phyloP scores from a whole-genome alignment of 2,113 vertebrate genomes.

The Syrrhaptes paradoxus region DNA sequence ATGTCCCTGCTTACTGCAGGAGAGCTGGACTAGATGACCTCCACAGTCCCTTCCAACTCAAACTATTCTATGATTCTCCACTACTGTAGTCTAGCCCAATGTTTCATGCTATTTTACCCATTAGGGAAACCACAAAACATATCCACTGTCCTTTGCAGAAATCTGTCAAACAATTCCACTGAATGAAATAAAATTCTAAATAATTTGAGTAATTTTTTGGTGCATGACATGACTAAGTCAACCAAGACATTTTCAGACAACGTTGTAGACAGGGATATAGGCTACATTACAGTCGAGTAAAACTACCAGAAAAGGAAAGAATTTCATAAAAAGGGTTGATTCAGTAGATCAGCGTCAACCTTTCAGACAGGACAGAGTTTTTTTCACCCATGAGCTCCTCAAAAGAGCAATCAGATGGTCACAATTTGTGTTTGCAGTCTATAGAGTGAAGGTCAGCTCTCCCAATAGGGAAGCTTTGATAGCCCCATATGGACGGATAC shows the following conservation, averaged over 20 bases:
- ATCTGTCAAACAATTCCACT: background rate
- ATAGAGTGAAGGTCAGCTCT: background rate
- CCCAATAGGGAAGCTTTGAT: background rate
- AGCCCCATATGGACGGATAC: background rate
- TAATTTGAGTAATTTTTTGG: background rate
- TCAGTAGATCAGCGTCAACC: background rate
- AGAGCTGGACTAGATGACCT: too few species aligned
- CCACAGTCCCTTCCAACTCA: too few species aligned
- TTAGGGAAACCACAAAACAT: background rate
- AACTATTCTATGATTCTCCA: too few species aligned
- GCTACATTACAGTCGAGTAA: background rate
- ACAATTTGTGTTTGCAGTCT: background rate
- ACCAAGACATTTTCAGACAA: background rate
- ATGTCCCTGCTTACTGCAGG: too few species aligned
- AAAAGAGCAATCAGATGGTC: background rate
- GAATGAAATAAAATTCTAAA: background rate
- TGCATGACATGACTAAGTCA: background rate
- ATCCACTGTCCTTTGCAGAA: background rate
- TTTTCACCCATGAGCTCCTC: background rate
- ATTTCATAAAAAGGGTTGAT: background rate
- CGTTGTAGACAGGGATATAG: accelerated
- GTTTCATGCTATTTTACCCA: background rate
- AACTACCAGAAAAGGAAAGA: background rate
- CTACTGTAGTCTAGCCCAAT: background rate
- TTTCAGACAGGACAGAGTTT: background rate